These are phyloP conservation scores for Exephanes ischioxanthus DNA, from an alignment of 2,888 invertebrate species.

Conservation along the genomic window DNA sequence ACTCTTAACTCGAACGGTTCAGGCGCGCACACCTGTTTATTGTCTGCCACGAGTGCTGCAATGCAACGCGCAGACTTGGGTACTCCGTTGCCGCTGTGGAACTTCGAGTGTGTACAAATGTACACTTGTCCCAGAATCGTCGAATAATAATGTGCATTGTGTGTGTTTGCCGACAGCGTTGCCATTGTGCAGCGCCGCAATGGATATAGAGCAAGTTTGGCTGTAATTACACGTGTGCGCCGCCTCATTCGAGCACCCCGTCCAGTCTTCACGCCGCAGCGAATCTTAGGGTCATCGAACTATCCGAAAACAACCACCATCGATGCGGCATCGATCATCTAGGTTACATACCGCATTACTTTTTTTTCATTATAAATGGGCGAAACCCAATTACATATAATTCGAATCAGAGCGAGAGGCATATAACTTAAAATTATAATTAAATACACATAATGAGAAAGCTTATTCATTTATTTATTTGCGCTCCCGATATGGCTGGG, in stretches of 20 bases:
- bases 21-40: constrained; percentile 54
- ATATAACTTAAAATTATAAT: too few species aligned
- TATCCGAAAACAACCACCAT: not conserved
- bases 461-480: too few species aligned
- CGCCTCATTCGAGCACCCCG: too few species aligned
- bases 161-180: constrained; percentile 18
- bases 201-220: not conserved
- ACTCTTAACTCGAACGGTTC: constrained; percentile 41
- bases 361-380: too few species aligned
- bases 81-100: constrained; percentile 8
- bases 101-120: constrained; percentile 19
- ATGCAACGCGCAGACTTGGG: not conserved
- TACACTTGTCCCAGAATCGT: not conserved
- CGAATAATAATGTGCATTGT: constrained; percentile 42
- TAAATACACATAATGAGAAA: too few species aligned
- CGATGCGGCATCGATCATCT: not conserved
- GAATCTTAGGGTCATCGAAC: constrained; percentile 17
- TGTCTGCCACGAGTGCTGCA: constrained; percentile 50
- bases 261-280: not conserved
- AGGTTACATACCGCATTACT: not conserved
- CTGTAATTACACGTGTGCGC: too few species aligned
- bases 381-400: too few species aligned
- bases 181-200: constrained; percentile 27
- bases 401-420: too few species aligned
- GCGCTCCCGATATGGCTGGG: too few species aligned